Evolutionary conservation across 1,140 invertebrate species (phyloP).

Genomic region (Trichoplusia ni): DNA sequence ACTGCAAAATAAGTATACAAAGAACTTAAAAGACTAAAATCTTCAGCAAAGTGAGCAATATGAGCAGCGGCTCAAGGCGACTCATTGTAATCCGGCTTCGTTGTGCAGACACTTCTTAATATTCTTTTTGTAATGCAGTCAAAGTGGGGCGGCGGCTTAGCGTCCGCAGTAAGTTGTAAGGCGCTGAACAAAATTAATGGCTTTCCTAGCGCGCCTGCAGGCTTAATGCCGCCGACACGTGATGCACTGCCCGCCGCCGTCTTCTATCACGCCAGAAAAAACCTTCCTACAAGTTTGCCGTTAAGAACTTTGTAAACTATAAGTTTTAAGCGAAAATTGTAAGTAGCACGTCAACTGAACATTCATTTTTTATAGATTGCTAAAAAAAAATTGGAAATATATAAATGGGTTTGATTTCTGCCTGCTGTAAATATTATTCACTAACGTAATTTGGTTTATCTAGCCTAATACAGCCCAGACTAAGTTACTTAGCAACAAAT

Average conservation of each 20-base stretch:
- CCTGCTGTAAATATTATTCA: no score
- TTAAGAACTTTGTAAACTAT: conserved; percentile 18
- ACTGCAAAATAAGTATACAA: neutral
- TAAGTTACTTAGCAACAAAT: no score
- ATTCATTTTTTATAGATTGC: conserved; percentile 11
- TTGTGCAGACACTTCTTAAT: conserved; percentile 35
- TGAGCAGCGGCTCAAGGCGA: conserved; percentile 31
- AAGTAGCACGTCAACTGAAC: neutral
- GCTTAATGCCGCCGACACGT: conserved; percentile 49
- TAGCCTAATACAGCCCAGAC: no score
- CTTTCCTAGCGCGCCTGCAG: conserved; percentile 43
- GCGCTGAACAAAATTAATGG: conserved; percentile 68
- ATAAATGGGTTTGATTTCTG: neutral
- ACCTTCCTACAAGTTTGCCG: conserved; percentile 15
- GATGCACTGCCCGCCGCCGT: conserved; percentile 36
- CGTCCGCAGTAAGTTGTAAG: conserved; percentile 54
- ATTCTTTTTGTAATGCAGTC: conserved; percentile 51
- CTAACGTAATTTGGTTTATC: no score
- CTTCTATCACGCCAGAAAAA: conserved; percentile 23
- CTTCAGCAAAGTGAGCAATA: conserved; percentile 27
- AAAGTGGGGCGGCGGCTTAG: conserved; percentile 49
- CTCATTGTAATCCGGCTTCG: conserved; percentile 42
- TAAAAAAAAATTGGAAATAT: neutral
- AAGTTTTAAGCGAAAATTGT: conserved; percentile 12
- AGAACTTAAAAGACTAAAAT: conserved; percentile 21